phyloP scores from a whole-genome alignment of 2,888 invertebrate species.

The Eupsilia transversa region DNA sequence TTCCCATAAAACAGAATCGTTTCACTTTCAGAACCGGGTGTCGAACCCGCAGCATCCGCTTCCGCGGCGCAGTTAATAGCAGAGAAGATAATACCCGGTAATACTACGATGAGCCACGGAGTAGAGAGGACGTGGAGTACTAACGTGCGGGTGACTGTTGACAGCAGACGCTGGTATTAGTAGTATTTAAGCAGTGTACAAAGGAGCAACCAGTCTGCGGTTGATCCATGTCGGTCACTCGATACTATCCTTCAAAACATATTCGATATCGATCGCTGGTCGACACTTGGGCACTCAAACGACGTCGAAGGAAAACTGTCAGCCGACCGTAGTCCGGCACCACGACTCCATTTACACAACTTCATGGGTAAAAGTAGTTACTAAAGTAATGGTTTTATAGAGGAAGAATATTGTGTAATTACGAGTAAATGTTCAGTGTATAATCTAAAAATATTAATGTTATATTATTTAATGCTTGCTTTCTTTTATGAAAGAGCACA shows the following conservation, averaged over 20 bases:
- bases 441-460: slow-evolving; percentile 22
- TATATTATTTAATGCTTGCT: slow-evolving; percentile 24
- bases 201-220: too few species aligned
- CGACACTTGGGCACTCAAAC: neutral
- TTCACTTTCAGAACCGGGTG: slow-evolving; percentile 47
- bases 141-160: neutral
- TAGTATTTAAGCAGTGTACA: neutral
- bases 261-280: neutral
- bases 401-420: slow-evolving; percentile 48
- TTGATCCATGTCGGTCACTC: neutral
- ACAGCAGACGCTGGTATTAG: too few species aligned
- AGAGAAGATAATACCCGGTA: slow-evolving; percentile 47
- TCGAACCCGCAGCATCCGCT: slow-evolving; percentile 67
- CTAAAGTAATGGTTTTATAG: slow-evolving; percentile 35
- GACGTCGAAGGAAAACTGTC: neutral
- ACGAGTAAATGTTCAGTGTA: slow-evolving; percentile 15
- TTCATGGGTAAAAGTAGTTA: neutral
- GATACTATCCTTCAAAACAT: neutral
- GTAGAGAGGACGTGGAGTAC: slow-evolving; percentile 15
- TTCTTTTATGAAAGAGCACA: slow-evolving; percentile 3
- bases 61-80: slow-evolving; percentile 58
- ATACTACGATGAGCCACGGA: slow-evolving; percentile 5
- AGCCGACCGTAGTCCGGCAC: neutral
- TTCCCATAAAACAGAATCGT: slow-evolving; percentile 35
- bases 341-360: slow-evolving; percentile 26